Base-by-base conservation (phyloP, 2,888 invertebrate genomes). In the Campaea margaritaria region DNA sequence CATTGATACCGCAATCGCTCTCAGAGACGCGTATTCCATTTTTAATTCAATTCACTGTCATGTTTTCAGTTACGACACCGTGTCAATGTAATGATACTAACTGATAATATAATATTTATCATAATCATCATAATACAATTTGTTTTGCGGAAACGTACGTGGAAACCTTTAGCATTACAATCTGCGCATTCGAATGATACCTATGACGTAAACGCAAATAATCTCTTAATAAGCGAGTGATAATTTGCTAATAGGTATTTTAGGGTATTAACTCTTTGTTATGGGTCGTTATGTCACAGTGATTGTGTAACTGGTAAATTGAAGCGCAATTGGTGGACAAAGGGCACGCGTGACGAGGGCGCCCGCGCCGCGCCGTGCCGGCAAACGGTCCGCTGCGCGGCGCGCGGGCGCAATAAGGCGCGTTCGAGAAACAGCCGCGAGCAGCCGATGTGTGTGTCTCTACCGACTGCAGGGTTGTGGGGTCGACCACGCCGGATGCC, bases 321-420 rank as follows among this genome's bases (percentile, higher is more conserved):
- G 77, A 72, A 65, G 70, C 72, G 81, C 85, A 86, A 86, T 86
- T 82, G 84, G 75, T 80, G 79, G 78, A 85, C 82, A 86, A 83
- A 77, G 78, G 65, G 68, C 65, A 68, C 57, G 58, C 42, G 49
- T 53, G 57, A 31, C 36, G 59, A 54, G 54, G 43, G 58, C 44
- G 12, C 14, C n/a, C n/a, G n/a, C n/a, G n/a, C n/a, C n/a, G n/a
- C n/a, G n/a, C n/a, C n/a, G n/a, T n/a, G n/a, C n/a, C 36, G 12
- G 12, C 12, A 2, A 10, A 36, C 36, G 36, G n/a, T 38, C 44
- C 45, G 8, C 36, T n/a, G 36, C 36, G 51, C 31, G 41, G 39
- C n/a, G 39, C 44, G 58, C 46, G 28, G 11, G 53, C 44, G 49
- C 38, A 48, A 43, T 15, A 15, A 34, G 34, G 34, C 15, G n/a